phyloP scores from a whole-genome alignment of 23 tunicate genomes.

The Ciona savignyi region DNA sequence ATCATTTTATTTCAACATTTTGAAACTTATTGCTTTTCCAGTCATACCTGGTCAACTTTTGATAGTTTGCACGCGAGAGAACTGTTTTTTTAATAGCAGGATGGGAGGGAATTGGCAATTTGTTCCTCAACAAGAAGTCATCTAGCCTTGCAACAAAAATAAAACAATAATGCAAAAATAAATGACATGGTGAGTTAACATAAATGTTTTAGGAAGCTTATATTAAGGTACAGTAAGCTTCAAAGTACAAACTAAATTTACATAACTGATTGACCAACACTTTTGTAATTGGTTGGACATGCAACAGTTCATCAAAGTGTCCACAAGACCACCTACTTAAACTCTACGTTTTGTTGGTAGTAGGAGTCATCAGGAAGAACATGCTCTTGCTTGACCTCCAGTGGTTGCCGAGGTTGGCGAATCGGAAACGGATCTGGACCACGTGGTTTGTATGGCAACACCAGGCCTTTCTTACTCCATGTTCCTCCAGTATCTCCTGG shows the following conservation, averaged over 20 bases:
- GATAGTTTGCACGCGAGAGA: slow-evolving; percentile 65
- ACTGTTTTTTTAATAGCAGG: slow-evolving; percentile 25
- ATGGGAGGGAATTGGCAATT: slow-evolving; percentile 3
- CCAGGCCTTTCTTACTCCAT: slow-evolving; percentile 35
- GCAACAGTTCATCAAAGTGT: no score
- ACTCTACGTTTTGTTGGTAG: slow-evolving; percentile 41
- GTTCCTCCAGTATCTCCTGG: slow-evolving; percentile 15
- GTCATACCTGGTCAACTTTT: slow-evolving; percentile 59
- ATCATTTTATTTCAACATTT: no score
- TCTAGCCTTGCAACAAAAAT: no score
- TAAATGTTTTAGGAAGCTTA: no score
- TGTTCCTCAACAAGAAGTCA: slow-evolving; percentile 36
- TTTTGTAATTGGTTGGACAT: no score
- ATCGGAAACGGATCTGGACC: slow-evolving; percentile 88
- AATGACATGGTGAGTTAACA: no score
- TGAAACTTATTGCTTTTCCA: no score
- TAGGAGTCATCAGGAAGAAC: slow-evolving; percentile 48
- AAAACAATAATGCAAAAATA: no score
- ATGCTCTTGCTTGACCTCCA: slow-evolving; percentile 58
- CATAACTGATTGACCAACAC: no score
- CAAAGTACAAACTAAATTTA: no score
- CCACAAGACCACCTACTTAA: slow-evolving; percentile 42
- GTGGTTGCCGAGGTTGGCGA: slow-evolving; percentile 56
- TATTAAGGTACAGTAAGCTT: no score
- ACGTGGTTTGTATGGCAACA: slow-evolving; percentile 69